phyloP scores from a whole-genome alignment of 2,888 invertebrate genomes.

The Ptilodon capucinus region DNA sequence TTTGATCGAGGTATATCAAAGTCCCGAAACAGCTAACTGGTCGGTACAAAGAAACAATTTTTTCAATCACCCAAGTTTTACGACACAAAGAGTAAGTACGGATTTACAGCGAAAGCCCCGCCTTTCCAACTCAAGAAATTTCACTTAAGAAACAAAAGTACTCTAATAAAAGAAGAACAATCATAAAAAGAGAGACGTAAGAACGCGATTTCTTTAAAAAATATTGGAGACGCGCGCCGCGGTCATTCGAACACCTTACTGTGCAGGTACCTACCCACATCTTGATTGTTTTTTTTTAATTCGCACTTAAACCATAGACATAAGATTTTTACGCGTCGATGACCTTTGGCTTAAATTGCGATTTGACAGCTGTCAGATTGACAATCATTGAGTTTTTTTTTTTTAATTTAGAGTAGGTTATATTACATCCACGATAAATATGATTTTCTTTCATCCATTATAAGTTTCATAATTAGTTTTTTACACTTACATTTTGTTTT shows the following conservation, averaged over 20 bases:
- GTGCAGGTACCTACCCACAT: neutral
- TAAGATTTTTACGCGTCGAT: too few relatives aligned
- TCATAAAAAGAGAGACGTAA: slow-evolving; percentile 76
- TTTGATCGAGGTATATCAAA: slow-evolving; percentile 26
- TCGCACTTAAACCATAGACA: too few relatives aligned
- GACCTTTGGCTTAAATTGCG: too few relatives aligned
- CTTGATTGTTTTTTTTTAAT: too few relatives aligned
- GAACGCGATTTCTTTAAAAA: slow-evolving; percentile 63
- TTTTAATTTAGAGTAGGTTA: too few relatives aligned
- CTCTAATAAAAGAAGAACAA: slow-evolving; percentile 81
- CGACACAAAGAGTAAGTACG: slow-evolving; percentile 72
- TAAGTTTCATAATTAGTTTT: too few relatives aligned
- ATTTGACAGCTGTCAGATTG: too few relatives aligned
- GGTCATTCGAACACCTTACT: slow-evolving; percentile 24
- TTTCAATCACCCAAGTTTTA: slow-evolving; percentile 77
- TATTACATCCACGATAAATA: too few relatives aligned
- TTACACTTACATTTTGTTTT: too few relatives aligned
- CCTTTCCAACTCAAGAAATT: slow-evolving; percentile 76
- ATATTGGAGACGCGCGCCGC: slow-evolving; percentile 29
- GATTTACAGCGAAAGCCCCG: slow-evolving; percentile 73
- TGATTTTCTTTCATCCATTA: too few relatives aligned
- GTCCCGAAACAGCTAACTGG: slow-evolving; percentile 20
- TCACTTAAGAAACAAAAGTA: slow-evolving; percentile 81
- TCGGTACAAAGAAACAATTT: slow-evolving; percentile 55
- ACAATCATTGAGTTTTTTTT: too few relatives aligned